Conservation (phyloP, 2,797 vertebrate species). For the Buphagus erythrorhynchus region DNA sequence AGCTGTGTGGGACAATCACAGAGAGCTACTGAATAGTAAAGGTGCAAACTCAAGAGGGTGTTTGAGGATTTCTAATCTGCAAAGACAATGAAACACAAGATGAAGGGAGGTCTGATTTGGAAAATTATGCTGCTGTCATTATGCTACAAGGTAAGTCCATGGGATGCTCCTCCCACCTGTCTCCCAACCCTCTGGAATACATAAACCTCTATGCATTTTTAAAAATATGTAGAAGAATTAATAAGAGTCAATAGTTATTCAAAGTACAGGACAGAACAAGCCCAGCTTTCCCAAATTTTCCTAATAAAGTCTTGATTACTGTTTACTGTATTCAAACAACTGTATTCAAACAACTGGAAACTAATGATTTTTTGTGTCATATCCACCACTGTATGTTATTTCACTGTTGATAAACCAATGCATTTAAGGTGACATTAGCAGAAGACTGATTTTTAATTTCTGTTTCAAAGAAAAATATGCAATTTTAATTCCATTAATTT, state of each 20-base stretch:
- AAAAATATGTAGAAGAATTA: not conserved
- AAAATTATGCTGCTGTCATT: not conserved
- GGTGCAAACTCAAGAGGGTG: not conserved
- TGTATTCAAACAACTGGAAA: conserved; percentile 2
- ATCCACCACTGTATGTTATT: not conserved
- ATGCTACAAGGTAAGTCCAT: not conserved
- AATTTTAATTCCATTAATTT: conserved; percentile 63
- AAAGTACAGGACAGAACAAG: not conserved
- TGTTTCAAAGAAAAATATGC: conserved; percentile 22
- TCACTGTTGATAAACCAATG: not conserved
- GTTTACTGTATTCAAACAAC: not conserved
- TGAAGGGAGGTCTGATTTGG: not conserved
- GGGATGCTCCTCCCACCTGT: not conserved
- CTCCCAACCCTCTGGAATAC: not conserved
- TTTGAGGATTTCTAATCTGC: not conserved
- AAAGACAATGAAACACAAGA: not conserved
- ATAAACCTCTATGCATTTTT: not conserved
- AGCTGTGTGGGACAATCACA: not conserved
- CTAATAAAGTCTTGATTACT: not conserved
- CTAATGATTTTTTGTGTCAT: not conserved
- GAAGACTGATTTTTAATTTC: conserved; percentile 29
- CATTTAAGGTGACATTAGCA: not conserved
- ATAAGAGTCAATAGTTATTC: not conserved
- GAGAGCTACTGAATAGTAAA: not conserved
- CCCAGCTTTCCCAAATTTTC: not conserved